phyloP scores from a whole-genome alignment of 2,113 vertebrate genomes.

The Oreocharis arfaki region DNA sequence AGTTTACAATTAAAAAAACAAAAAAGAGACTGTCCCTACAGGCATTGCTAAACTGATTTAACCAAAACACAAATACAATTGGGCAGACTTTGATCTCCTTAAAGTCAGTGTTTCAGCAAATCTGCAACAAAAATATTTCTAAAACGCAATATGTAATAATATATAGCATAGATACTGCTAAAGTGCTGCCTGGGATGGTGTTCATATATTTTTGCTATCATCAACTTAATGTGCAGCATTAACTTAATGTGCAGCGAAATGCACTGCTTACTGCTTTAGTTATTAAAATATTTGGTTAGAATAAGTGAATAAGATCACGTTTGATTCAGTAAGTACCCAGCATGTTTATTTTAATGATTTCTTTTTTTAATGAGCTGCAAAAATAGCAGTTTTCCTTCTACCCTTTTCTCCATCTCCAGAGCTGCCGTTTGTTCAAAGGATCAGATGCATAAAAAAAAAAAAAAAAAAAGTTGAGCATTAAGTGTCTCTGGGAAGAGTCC shows the following conservation, averaged over 20 bases:
- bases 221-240: not conserved
- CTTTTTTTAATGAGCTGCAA: not conserved
- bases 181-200: not conserved
- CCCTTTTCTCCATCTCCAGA: not conserved
- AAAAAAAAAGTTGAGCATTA: not conserved
- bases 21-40: slow-evolving; percentile 1
- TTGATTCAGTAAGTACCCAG: not conserved
- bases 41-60: slow-evolving; percentile 48
- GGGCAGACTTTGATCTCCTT: not conserved
- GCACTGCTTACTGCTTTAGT: not conserved
- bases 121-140: not conserved
- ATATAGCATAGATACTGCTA: not conserved
- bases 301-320: not conserved
- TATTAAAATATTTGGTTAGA: not conserved
- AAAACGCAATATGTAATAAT: not conserved
- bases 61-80: not conserved
- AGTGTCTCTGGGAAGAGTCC: not conserved
- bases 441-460: not conserved
- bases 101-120: not conserved
- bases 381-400: not conserved
- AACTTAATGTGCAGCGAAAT: not conserved
- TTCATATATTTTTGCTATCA: not conserved
- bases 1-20: slow-evolving; percentile 41
- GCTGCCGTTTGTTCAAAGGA: not conserved
- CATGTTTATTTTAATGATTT: not conserved